Conservation (phyloP, 2,888 invertebrate species). For the Axea sp. region DNA sequence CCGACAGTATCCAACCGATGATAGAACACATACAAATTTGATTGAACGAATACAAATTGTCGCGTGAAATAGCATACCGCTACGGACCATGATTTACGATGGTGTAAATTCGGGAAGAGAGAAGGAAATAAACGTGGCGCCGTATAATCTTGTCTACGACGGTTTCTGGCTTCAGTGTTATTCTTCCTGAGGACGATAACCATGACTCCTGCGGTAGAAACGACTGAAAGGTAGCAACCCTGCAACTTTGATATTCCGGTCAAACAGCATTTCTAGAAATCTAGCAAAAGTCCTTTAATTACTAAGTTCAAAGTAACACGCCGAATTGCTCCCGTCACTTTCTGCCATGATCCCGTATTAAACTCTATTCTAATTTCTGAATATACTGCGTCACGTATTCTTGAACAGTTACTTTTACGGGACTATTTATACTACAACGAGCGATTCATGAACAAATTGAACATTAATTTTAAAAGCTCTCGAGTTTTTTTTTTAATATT, state of each 20-base stretch:
- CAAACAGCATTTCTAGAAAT: conserved; percentile 46
- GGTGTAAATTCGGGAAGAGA: conserved; percentile 44
- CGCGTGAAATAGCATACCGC: too few relatives aligned
- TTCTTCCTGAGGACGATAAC: conserved; percentile 48
- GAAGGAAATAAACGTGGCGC: conserved; percentile 50
- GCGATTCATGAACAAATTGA: too few relatives aligned
- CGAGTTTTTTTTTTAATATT: too few relatives aligned
- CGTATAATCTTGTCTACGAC: conserved; percentile 50
- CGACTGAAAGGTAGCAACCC: conserved; percentile 46
- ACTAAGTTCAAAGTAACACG: conserved; percentile 61
- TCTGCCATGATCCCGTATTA: conserved; percentile 48
- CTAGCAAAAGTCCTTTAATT: conserved; percentile 59
- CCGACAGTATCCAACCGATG: too few relatives aligned
- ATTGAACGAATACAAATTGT: too few relatives aligned
- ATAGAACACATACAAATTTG: too few relatives aligned
- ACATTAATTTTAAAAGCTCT: too few relatives aligned
- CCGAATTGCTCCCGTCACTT: conserved; percentile 35
- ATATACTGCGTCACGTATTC: conserved; percentile 30
- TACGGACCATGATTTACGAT: conserved; percentile 55
- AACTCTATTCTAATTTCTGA: conserved; percentile 36
- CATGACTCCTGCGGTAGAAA: conserved; percentile 51
- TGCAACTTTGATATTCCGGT: conserved; percentile 56
- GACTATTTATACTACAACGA: too few relatives aligned
- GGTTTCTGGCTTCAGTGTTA: conserved; percentile 37
- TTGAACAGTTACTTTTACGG: conserved; percentile 17